Percentiles rank a stretch among this genome's conserved stretches.
These are phyloP conservation scores for Diaphora mendica DNA, from an alignment of 2,888 invertebrate genomes.

Conservation along the genomic window DNA sequence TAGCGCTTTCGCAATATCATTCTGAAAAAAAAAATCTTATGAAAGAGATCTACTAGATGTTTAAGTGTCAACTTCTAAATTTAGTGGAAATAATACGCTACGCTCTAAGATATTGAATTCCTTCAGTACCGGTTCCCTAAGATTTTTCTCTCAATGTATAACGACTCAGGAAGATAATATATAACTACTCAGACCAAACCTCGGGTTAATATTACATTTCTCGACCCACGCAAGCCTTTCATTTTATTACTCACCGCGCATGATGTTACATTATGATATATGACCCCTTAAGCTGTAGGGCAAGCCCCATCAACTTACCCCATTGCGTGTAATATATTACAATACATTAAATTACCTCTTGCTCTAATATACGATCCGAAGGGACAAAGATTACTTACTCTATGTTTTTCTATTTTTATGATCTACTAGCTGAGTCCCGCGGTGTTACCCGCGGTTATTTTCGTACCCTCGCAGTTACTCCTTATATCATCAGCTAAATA, in stretches of 20 bases:
- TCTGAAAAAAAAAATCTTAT: too few relatives aligned
- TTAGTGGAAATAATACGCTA: not conserved
- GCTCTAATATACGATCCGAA: not conserved
- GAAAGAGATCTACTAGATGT: too few relatives aligned
- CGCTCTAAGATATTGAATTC: not conserved
- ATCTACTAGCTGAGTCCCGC: too few relatives aligned
- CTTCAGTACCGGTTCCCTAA: not conserved
- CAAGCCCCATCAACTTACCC: constrained; percentile 28
- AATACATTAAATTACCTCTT: not conserved
- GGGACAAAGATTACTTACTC: not conserved
- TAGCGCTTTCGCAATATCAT: not conserved
- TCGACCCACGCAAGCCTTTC: constrained; percentile 28
- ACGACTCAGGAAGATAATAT: not conserved
- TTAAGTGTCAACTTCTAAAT: not conserved
- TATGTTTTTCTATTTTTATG: too few relatives aligned
- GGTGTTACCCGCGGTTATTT: too few relatives aligned
- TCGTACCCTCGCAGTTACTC: too few relatives aligned
- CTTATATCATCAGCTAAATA: too few relatives aligned
- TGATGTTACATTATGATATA: constrained; percentile 39
- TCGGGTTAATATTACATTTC: constrained; percentile 23
- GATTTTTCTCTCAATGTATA: not conserved
- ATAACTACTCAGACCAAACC: not conserved
- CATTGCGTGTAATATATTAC: constrained; percentile 37
- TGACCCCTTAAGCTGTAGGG: constrained; percentile 31
- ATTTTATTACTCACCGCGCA: constrained; percentile 34